Conservation (phyloP, 2,797 vertebrate species). For the Fistularia commersonii region DNA sequence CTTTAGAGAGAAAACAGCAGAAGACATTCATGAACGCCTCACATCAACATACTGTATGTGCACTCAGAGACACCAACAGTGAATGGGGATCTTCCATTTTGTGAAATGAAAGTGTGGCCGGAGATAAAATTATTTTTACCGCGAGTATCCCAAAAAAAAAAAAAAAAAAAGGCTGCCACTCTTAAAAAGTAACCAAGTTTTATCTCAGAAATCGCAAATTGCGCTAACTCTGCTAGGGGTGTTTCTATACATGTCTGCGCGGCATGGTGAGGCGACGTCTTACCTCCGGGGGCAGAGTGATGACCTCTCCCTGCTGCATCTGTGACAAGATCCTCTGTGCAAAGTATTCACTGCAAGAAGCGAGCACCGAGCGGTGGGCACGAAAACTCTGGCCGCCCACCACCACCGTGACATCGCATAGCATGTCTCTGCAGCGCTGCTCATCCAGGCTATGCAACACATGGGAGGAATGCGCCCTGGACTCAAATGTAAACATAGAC, state of each 20-base stretch:
- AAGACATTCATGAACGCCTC: conserved; percentile 1
- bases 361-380: conserved; percentile 88
- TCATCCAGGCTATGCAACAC: conserved; percentile 85
- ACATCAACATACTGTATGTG: too few species aligned
- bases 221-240: too few species aligned
- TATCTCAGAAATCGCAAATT: too few species aligned
- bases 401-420: conserved; percentile 89
- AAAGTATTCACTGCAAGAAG: conserved; percentile 91
- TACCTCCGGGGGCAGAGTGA: conserved; percentile 87
- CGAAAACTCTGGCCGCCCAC: conserved; percentile 86
- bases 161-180: too few species aligned
- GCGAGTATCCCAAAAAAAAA: too few species aligned
- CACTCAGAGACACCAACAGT: too few species aligned
- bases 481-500: conserved; percentile 90
- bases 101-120: too few species aligned
- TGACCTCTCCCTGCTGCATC: conserved; percentile 59
- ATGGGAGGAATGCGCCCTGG: conserved; percentile 84
- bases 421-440: conserved; percentile 83
- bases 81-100: too few species aligned
- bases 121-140: too few species aligned
- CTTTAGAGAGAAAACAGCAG: conserved; percentile 56
- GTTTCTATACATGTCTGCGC: background rate
- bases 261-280: background rate
- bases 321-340: conserved; percentile 77
- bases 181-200: too few species aligned